Evolutionary conservation across 2,888 invertebrate genomes (phyloP), one percentile per base, ranked within the genome.

Genomic region (Synergus laeviventris): DNA sequence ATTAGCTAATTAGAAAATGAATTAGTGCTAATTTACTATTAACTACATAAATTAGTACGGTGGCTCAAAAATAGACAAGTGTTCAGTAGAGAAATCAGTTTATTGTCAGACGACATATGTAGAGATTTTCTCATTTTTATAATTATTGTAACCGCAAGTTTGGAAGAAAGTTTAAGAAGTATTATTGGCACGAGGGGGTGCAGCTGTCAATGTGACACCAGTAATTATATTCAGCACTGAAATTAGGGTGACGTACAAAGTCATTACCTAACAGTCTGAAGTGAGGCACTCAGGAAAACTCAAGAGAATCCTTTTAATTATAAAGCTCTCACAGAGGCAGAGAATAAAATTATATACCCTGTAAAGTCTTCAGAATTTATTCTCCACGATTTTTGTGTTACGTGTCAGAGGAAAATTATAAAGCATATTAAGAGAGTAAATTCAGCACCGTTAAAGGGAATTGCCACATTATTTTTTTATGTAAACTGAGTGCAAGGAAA

Each of bases 261-360:
- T 74, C 76, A 76, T 76, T 73, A 73, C 66, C 66, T 38, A 45
- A 74, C 38, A 45, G 64, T 56, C 42, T 66, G 24, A 73, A 74
- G 75, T 77, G 70, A 62, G 78, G 80, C 77, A 81, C 76, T 79
- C 79, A 79, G 75, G 78, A 75, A 79, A 79, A 78, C 79, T 81
- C 80, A 76, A 74, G 80, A 60, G 81, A 76, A 80, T 78, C 82
- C 82, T 83, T 83, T 84, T 82, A 84, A 84, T 84, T 84, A 84
- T 82, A 84, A 81, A 76, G 79, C 81, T 75, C 81, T 80, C 79
- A 79, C 66, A 59, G 76, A 80, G 78, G 78, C 70, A 78, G 66
- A 80, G 81, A 82, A 83, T 80, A 79, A 82, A 83, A 84, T 84
- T 83, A 81, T 83, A 81, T 80, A 81, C 77, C 81, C 80, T 78